Percentiles rank a stretch among this genome's conserved stretches.
phyloP scores from a whole-genome alignment of 2,888 invertebrate genomes.

The Drosophila heteroneura region DNA sequence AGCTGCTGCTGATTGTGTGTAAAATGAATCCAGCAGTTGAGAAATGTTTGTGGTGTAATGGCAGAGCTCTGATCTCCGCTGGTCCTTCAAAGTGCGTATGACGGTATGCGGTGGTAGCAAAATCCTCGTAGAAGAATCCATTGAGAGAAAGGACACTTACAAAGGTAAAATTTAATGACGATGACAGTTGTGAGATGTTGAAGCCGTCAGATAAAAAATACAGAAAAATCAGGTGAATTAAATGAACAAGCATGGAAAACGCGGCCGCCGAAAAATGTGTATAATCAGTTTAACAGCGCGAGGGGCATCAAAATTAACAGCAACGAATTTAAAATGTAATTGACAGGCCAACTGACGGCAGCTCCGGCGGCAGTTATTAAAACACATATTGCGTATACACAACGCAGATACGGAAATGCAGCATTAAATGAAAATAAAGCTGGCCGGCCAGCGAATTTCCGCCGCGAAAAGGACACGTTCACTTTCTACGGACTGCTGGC shows the following conservation, averaged over 20 bases:
- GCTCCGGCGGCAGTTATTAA: conserved; percentile 68
- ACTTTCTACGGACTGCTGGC: conserved; percentile 24
- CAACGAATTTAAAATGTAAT: conserved; percentile 76
- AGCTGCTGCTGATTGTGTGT: conserved; percentile 63
- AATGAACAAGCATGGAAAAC: conserved; percentile 51
- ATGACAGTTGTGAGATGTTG: conserved; percentile 37
- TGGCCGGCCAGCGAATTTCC: conserved; percentile 14
- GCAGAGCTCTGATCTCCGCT: conserved; percentile 13
- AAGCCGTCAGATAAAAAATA: conserved; percentile 20
- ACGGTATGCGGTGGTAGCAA: conserved; percentile 14
- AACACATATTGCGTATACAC: conserved; percentile 67
- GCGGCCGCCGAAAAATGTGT: conserved; percentile 49
- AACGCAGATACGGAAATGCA: conserved; percentile 66
- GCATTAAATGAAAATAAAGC: conserved; percentile 71
- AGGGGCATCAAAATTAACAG: conserved; percentile 71
- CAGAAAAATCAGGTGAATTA: conserved; percentile 44
- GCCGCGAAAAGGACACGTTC: conserved; percentile 42
- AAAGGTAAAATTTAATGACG: conserved; percentile 72
- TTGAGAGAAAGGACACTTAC: conserved; percentile 62
- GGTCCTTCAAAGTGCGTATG: conserved; percentile 37
- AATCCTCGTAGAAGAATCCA: conserved; percentile 39
- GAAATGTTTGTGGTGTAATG: conserved; percentile 40
- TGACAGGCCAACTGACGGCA: conserved; percentile 70
- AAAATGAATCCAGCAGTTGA: conserved; percentile 65
- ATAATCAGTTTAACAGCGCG: conserved; percentile 75